Evolutionary conservation across 2,888 invertebrate species (phyloP), one percentile per base, ranked within the genome.

Genomic region (Rhamnusium bicolor): DNA sequence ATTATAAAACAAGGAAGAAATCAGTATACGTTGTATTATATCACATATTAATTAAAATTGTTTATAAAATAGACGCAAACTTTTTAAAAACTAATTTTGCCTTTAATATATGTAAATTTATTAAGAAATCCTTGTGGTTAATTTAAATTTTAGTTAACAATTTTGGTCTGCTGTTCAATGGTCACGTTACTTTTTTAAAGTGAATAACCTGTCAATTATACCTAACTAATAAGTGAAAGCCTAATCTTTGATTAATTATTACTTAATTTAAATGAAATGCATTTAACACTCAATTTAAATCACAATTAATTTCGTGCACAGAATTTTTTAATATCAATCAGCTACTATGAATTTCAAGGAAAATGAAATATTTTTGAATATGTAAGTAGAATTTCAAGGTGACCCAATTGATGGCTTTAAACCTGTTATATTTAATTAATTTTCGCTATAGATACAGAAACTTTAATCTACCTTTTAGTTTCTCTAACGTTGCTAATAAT

Each of bases 361-460:
- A 65, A 65, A 29, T 65, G 1, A 18, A 65, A 51, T 16, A 18
- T 49, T 24, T 54, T 65, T 16, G 62, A 62, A 65, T 65, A 65
- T 29, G 8, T 65, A 51, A 65, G 63, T 14, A 16, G 49, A 18
- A 16, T 49, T 16, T 54, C 66, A 66, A 66, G 66, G 66, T 66
- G 66, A 66, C 66, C 66, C 14, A 66, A 49, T 49, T 66, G 54
- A 32, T 40, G 51, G 16, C n/a, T 18, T 66, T 12, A 29, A 65
- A 40, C 66, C 54, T 32, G 66, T 66, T 66, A n/a, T 54, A 16
- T 16, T 66, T 66, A 54, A 66, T 66, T 66, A 54, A 53, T 32
- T 66, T 66, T 66, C 19, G 66, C 66, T 40, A 40, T 3, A 66
- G 27, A 47, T 40, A 60, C 27, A 56, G 16, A 60, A 40, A 19